A percentile compares a stretch with the other conserved stretches of the same genome.
phyloP scores from a whole-genome alignment of 2,888 invertebrate genomes.

The Cinara cedri region DNA sequence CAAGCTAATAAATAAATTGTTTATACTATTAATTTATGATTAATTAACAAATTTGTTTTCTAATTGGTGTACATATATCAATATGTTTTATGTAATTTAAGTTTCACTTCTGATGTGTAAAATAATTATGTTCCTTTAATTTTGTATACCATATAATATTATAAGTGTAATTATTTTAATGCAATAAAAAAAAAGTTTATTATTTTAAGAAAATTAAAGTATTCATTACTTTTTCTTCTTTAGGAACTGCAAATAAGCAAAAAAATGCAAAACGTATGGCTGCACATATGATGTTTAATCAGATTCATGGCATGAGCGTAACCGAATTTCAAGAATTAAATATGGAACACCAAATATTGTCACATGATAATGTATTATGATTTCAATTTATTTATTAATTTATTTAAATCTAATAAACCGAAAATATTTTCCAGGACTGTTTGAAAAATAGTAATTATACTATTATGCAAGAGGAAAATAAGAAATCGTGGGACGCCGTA shows the following conservation, averaged over 20 bases:
- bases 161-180: no score
- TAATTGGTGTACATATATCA: no score
- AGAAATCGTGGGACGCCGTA: slow-evolving; percentile 1
- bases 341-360: background rate
- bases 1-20: no score
- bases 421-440: background rate
- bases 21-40: no score
- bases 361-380: background rate
- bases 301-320: background rate
- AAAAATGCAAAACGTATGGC: slow-evolving; percentile 26
- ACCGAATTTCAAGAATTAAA: slow-evolving; percentile 26
- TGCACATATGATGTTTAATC: slow-evolving; percentile 19
- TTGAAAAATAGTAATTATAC: background rate
- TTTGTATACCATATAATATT: no score
- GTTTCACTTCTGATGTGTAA: no score
- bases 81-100: no score
- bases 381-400: background rate
- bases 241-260: slow-evolving; percentile 10
- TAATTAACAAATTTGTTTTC: no score
- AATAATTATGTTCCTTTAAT: background rate
- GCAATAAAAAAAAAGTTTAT: no score
- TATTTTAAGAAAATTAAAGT: no score
- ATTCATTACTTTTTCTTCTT: background rate
- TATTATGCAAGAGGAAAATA: background rate
- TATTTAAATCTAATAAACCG: background rate